phyloP scores from a whole-genome alignment of 1,140 invertebrate genomes.

The Lucilia sericata region DNA sequence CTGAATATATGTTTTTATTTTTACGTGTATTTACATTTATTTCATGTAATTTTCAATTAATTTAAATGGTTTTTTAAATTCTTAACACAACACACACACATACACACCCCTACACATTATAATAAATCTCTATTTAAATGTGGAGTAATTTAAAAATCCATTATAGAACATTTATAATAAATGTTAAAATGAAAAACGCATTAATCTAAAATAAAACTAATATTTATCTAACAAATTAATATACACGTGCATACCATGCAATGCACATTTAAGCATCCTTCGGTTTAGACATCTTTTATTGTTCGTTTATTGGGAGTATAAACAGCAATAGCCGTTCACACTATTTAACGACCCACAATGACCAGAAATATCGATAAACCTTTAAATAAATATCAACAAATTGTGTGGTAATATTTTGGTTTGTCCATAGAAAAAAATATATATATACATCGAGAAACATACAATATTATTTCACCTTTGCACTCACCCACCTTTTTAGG shows the following conservation, averaged over 20 bases:
- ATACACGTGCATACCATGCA: slow-evolving; percentile 17
- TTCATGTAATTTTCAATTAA: slow-evolving; percentile 39
- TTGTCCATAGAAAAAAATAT: neutral
- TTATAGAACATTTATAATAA: slow-evolving; percentile 38
- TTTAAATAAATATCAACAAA: slow-evolving; percentile 45
- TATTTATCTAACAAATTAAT: slow-evolving; percentile 63
- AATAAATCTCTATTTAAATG: slow-evolving; percentile 33
- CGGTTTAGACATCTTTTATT: neutral
- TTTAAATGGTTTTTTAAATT: slow-evolving; percentile 40
- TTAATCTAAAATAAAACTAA: slow-evolving; percentile 65
- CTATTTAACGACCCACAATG: neutral
- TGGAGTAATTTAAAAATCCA: slow-evolving; percentile 41
- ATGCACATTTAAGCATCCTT: neutral
- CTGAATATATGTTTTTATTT: neutral
- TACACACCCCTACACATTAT: no score
- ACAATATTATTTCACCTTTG: neutral
- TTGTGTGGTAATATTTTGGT: slow-evolving; percentile 24
- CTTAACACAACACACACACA: neutral
- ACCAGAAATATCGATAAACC: slow-evolving; percentile 35
- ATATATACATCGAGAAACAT: neutral
- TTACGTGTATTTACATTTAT: slow-evolving; percentile 23
- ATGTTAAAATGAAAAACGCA: slow-evolving; percentile 48
- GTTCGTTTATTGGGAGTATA: neutral
- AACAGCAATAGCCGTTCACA: neutral
- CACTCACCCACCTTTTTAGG: no score